Conservation (phyloP, 1,140 invertebrate species). For the Nebria ingens region DNA sequence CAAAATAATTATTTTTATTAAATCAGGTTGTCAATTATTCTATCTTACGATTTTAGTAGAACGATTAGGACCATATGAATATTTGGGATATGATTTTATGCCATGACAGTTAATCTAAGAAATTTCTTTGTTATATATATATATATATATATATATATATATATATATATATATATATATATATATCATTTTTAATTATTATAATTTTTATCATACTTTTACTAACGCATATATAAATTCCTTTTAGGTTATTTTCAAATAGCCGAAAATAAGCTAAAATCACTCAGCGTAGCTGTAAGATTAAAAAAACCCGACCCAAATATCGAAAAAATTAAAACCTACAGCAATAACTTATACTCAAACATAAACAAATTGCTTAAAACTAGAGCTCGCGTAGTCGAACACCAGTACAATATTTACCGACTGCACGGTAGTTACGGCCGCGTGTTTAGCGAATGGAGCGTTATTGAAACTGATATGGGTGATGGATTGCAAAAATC, state of each 20-base stretch:
- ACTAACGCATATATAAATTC: no score
- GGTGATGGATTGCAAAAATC: slow-evolving; percentile 65
- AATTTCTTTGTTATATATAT: no score
- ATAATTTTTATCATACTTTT: neutral
- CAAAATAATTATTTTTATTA: no score
- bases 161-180: no score
- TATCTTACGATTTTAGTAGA: no score
- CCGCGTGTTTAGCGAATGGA: slow-evolving; percentile 76
- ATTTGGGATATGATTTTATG: no score
- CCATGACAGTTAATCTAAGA: no score
- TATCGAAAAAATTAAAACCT: slow-evolving; percentile 67
- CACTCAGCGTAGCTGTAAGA: slow-evolving; percentile 61
- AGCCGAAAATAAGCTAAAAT: slow-evolving; percentile 67
- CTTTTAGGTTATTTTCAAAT: slow-evolving; percentile 53
- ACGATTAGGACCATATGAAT: no score
- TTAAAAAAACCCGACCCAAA: slow-evolving; percentile 61
- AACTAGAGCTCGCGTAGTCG: slow-evolving; percentile 56
- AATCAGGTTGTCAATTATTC: no score
- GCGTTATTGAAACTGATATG: slow-evolving; percentile 73
- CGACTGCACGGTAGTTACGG: slow-evolving; percentile 75
- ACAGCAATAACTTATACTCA: slow-evolving; percentile 62
- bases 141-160: neutral
- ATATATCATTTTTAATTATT: neutral
- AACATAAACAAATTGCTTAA: slow-evolving; percentile 45
- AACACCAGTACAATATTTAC: slow-evolving; percentile 67